Conservation (phyloP, 2,888 invertebrate genomes). For the Polydrusus pterygomalis region DNA sequence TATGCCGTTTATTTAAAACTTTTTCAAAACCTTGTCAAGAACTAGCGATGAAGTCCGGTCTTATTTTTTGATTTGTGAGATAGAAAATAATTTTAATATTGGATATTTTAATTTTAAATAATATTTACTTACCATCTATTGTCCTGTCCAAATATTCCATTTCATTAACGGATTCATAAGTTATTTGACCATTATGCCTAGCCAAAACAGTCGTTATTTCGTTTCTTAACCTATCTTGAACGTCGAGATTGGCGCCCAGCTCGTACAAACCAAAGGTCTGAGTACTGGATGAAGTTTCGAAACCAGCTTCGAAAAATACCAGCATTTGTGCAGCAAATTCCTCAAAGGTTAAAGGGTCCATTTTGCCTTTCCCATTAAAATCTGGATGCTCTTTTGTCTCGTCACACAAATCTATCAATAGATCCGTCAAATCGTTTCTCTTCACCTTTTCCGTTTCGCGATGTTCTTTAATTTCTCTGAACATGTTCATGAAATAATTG, state of each 20-base stretch:
- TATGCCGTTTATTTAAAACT: too few relatives aligned
- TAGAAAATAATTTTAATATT: too few relatives aligned
- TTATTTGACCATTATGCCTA: constrained; percentile 58
- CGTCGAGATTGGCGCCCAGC: constrained; percentile 71
- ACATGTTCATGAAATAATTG: constrained; percentile 71
- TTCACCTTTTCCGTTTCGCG: constrained; percentile 69
- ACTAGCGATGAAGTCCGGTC: too few relatives aligned
- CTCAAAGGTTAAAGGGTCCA: constrained; percentile 56
- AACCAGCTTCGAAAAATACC: constrained; percentile 66
- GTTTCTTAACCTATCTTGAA: constrained; percentile 67
- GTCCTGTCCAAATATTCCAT: constrained; percentile 70
- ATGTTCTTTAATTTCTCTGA: constrained; percentile 68
- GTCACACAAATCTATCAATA: constrained; percentile 66
- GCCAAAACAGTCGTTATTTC: constrained; percentile 59
- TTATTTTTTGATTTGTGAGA: too few relatives aligned
- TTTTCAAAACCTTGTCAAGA: too few relatives aligned
- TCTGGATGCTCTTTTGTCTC: constrained; percentile 54
- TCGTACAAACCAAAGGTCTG: constrained; percentile 73
- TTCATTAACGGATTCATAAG: constrained; percentile 61
- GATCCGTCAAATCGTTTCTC: constrained; percentile 75
- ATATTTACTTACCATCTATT: constrained; percentile 66
- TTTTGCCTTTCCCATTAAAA: constrained; percentile 55
- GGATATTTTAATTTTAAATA: too few relatives aligned
- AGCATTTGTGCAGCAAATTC: constrained; percentile 63
- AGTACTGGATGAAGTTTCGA: constrained; percentile 68